A percentile compares a stretch with the other conserved stretches of the same genome.
Conservation (phyloP, 1,140 invertebrate species). For the Yoshiicerus persimilis region DNA sequence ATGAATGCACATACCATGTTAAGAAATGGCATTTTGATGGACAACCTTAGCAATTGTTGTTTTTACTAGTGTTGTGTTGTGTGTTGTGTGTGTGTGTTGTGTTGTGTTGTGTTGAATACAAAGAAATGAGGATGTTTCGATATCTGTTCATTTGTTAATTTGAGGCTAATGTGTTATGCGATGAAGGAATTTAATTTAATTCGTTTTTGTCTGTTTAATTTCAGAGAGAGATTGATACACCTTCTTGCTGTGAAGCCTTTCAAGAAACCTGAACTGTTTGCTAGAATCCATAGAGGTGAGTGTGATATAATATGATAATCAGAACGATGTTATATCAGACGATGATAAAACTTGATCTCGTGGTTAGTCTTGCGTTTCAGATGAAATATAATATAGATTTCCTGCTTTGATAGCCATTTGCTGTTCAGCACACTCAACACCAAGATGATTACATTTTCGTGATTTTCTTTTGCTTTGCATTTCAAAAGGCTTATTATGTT, state of each 20-base stretch:
- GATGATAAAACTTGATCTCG: background rate
- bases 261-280: slow-evolving; percentile 86
- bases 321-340: background rate
- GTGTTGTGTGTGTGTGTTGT: background rate
- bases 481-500: background rate
- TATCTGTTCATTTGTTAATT: background rate
- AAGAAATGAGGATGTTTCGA: background rate
- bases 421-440: background rate
- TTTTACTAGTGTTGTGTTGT: too few species aligned
- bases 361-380: background rate
- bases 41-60: too few species aligned
- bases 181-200: background rate
- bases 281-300: slow-evolving; percentile 75
- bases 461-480: background rate
- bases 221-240: slow-evolving; percentile 87
- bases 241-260: slow-evolving; percentile 85
- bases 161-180: background rate
- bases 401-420: background rate
- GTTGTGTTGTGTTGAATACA: background rate
- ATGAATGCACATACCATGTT: too few species aligned
- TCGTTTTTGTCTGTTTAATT: slow-evolving; percentile 52
- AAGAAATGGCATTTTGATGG: too few species aligned
- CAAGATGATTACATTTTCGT: background rate
- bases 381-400: background rate
- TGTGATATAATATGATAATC: slow-evolving; percentile 40